phyloP scores from a whole-genome alignment of 2,888 invertebrate species.

The Agriopis leucophaearia region DNA sequence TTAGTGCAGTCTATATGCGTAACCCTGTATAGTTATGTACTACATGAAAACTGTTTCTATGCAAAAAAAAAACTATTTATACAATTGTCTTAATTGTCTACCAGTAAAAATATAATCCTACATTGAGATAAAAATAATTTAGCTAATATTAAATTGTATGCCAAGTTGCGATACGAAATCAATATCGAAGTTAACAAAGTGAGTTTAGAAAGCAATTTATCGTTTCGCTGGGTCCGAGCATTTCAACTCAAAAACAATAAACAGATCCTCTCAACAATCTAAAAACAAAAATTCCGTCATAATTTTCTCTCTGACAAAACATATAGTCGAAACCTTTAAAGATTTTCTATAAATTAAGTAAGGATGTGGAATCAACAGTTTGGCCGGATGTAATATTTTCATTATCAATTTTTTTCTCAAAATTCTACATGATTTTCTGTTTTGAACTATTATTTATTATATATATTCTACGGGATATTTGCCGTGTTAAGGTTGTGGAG shows the following conservation, averaged over 20 bases:
- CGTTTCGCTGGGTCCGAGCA: constrained; percentile 59
- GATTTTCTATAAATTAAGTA: constrained; percentile 42
- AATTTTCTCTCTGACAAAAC: constrained; percentile 62
- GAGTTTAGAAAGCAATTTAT: constrained; percentile 64
- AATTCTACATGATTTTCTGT: no score
- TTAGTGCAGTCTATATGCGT: no score
- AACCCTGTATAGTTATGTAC: no score
- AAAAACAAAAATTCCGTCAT: constrained; percentile 64
- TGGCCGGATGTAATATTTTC: background rate
- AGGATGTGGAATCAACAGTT: background rate
- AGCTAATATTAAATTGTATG: constrained; percentile 12
- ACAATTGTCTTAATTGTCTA: no score
- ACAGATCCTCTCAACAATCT: constrained; percentile 55
- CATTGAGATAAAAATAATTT: constrained; percentile 17
- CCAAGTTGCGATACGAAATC: constrained; percentile 47
- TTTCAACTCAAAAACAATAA: constrained; percentile 74
- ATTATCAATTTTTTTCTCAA: no score
- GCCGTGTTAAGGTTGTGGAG: no score
- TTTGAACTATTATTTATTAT: no score
- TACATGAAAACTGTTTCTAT: no score
- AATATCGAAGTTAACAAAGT: constrained; percentile 56
- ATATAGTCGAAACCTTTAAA: constrained; percentile 51
- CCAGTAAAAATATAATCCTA: no score
- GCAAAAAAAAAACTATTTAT: no score
- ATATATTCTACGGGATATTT: no score